Evolutionary conservation across 1,140 invertebrate species (phyloP), one percentile per base, ranked within the genome.

Genomic region (Saccostrea glomerata): DNA sequence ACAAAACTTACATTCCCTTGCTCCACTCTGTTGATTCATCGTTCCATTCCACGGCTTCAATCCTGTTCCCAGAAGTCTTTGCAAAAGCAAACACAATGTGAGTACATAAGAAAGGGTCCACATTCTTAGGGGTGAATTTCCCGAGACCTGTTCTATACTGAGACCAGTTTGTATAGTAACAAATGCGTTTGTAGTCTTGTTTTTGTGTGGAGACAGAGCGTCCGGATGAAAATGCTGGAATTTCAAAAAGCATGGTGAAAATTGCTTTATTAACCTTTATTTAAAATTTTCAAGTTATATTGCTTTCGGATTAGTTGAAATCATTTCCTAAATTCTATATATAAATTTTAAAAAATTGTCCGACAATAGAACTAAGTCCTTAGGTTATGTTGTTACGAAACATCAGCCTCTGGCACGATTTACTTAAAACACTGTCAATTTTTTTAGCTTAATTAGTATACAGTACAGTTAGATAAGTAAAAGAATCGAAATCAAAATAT

Each of bases 11-110:
- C 93, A 94, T 92, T 58, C 94, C 93, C 40, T 88, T 92, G 30
- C 83, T 91, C 93, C 93, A 94, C 0, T 91, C 86, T 9, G 93
- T 92, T 7, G 88, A 91, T 56, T 94, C 93, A 85, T 95, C 94
- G 86, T 94, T 94, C 93, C 94, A 94, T 87, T 95, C 94, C 84
- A 92, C 92, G 12, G 93, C 87, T 70, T 77, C 88, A 25, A 95
- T 84, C 17, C 89, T 63, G 84, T 93, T 93, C 20, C 91, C 92
- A n/a, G 97, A 96, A 91, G 97, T 90, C 12, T 96, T 96, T 1
- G 97, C 97, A 90, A 97, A 97, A 9, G 97, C 96, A 92, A 98
- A 98, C 85, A 98, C 96, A 6, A 98, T 93, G 93, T 98, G 97
- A 15, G 97, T 97, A 95, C 98, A 98, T 91, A 96, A 96, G 12